phyloP scores from a whole-genome alignment of 2,888 invertebrate species.

The Nyleta sp. region DNA sequence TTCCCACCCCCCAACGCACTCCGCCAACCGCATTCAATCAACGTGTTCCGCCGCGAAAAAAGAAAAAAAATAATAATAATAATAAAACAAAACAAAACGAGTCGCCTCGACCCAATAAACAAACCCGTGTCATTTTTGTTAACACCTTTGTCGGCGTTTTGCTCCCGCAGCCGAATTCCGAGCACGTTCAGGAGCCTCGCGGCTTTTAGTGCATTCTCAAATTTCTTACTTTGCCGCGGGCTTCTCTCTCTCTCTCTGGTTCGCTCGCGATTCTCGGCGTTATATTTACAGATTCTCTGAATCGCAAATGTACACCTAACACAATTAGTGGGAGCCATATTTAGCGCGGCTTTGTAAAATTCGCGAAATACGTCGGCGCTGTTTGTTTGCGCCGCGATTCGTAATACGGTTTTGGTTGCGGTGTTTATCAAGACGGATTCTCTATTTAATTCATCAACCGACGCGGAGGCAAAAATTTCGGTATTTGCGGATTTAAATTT shows the following conservation, averaged over 20 bases:
- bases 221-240: slow-evolving; percentile 13
- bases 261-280: background rate
- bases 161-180: background rate
- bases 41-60: background rate
- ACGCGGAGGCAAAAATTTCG: background rate
- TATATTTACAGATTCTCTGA: slow-evolving; percentile 31
- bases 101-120: slow-evolving; percentile 20
- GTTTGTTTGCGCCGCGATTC: slow-evolving; percentile 8
- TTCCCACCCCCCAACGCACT: background rate
- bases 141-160: slow-evolving; percentile 18
- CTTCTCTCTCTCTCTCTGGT: background rate
- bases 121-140: slow-evolving; percentile 29
- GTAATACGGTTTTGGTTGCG: slow-evolving; percentile 1
- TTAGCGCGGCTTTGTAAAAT: slow-evolving; percentile 16
- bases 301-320: slow-evolving; percentile 33
- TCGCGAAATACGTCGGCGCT: background rate
- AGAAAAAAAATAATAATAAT: slow-evolving; percentile 16
- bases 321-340: slow-evolving; percentile 25
- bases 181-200: slow-evolving; percentile 4
- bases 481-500: slow-evolving; percentile 26
- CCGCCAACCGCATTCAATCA: slow-evolving; percentile 13
- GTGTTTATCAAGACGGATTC: slow-evolving; percentile 22
- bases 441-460: slow-evolving; percentile 16
- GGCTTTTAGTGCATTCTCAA: slow-evolving; percentile 10
- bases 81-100: slow-evolving; percentile 2